Evolutionary conservation across 2,797 vertebrate species (phyloP), one percentile per base, ranked within the genome.

Genomic region (Siniperca obscura): DNA sequence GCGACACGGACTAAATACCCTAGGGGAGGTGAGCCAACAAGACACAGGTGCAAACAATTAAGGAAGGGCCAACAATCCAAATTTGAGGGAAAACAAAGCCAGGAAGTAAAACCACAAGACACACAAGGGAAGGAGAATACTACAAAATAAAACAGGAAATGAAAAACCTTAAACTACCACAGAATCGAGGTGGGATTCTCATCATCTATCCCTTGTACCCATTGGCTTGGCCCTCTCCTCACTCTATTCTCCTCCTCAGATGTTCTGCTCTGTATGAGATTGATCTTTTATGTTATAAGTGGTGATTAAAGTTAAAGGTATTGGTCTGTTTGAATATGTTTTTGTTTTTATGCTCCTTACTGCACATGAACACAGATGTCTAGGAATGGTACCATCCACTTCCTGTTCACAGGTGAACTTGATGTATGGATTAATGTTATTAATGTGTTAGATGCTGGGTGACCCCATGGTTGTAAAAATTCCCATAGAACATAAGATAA

Each of bases 401-500:
- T 68, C 19, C 42, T 59, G 13, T 48, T 48, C 9, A 48, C 21
- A 46, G 50, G n/a, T 65, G 13, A 64, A 55, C 38, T 22, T 44
- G 19, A 44, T 30, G 40, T 2, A 10, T 12, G 34, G 2, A 2
- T 30, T 27, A 22, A 21, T 56, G 36, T 56, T 42, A 21, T 17
- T 27, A 4, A 52, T 30, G 44, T 42, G 34, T 40, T 70, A 5
- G 22, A 38, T 21, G 16, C 11, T 27, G 22, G 13, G 8, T n/a
- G 52, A 70, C 68, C 22, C 52, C 36, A n/a, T 17, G 53, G 66
- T 67, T 59, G 42, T 72, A 57, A 22, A 66, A 72, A 36, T 27
- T 50, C 38, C 13, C n/a, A 48, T 78, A 72, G 61, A 79, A 50
- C 30, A 59, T 66, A 59, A 50, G 65, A 57, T 48, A 72, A 59